Conservation (phyloP, 1,140 invertebrate genomes). For the Dendroctonus ponderosae region DNA sequence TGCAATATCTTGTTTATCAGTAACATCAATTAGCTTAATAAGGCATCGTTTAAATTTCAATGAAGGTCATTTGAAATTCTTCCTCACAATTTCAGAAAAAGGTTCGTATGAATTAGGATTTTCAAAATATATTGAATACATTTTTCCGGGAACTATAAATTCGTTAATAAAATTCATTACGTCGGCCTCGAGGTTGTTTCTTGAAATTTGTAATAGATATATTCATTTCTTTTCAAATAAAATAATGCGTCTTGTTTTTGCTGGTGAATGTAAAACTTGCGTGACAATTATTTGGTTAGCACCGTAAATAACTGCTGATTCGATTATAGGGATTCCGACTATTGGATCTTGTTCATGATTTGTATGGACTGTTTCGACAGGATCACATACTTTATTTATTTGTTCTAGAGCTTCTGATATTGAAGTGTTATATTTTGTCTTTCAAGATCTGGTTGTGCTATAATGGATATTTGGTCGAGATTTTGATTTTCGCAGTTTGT, state of each 20-base stretch:
- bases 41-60: constrained; percentile 18
- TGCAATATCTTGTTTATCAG: constrained; percentile 13
- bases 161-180: constrained; percentile 20
- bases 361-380: constrained; percentile 10
- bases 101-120: constrained; percentile 9
- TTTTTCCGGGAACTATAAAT: background rate
- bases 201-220: constrained; percentile 10
- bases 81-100: constrained; percentile 7
- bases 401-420: background rate
- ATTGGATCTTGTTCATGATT: constrained; percentile 24
- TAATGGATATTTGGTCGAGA: background rate
- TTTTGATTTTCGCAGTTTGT: no score
- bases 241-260: constrained; percentile 23
- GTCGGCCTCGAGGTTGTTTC: constrained; percentile 18
- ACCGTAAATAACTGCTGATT: constrained; percentile 25
- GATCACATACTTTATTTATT: background rate
- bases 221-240: constrained; percentile 27
- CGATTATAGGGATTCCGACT: constrained; percentile 12
- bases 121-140: constrained; percentile 13
- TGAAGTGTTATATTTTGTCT: background rate
- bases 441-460: constrained; percentile 1
- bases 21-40: constrained; percentile 5
- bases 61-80: constrained; percentile 8
- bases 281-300: constrained; percentile 25
- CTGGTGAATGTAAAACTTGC: constrained; percentile 14